phyloP scores from a whole-genome alignment of 2,888 invertebrate genomes.

The Electrophaes corylata region DNA sequence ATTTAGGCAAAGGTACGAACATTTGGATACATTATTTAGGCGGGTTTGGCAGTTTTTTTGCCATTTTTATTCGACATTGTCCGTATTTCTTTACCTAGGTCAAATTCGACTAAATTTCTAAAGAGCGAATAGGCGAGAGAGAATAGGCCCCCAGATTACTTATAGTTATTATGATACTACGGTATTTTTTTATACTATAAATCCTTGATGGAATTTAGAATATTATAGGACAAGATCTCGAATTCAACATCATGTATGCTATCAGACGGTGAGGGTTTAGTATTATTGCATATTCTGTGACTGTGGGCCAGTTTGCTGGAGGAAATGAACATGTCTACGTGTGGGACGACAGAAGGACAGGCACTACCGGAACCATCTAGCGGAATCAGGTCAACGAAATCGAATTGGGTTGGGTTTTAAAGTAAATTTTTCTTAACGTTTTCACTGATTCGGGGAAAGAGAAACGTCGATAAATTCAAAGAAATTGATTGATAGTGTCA shows the following conservation, averaged over 20 bases:
- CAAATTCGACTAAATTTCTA: too few relatives aligned
- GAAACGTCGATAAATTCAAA: not conserved
- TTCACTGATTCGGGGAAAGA: not conserved
- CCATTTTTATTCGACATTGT: too few relatives aligned
- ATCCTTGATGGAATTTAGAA: too few relatives aligned
- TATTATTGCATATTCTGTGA: slow-evolving; percentile 27
- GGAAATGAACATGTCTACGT: slow-evolving; percentile 63
- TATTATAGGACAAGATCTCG: too few relatives aligned
- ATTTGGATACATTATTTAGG: too few relatives aligned
- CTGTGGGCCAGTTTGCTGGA: slow-evolving; percentile 43
- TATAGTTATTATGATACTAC: too few relatives aligned
- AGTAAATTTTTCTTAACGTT: slow-evolving; percentile 10
- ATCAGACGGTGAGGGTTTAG: not conserved
- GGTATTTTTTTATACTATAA: too few relatives aligned
- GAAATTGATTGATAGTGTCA: slow-evolving; percentile 8
- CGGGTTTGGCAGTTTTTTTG: too few relatives aligned
- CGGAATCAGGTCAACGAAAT: slow-evolving; percentile 44
- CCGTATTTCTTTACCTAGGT: too few relatives aligned
- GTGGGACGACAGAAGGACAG: slow-evolving; percentile 44
- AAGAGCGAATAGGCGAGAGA: too few relatives aligned
- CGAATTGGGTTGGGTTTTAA: slow-evolving; percentile 19
- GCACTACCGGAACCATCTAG: slow-evolving; percentile 44
- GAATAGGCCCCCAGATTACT: too few relatives aligned
- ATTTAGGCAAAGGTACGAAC: too few relatives aligned
- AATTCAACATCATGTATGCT: not conserved